These are phyloP conservation scores for Flexamia atlantica DNA, from an alignment of 2,888 invertebrate species.

Conservation along the genomic window DNA sequence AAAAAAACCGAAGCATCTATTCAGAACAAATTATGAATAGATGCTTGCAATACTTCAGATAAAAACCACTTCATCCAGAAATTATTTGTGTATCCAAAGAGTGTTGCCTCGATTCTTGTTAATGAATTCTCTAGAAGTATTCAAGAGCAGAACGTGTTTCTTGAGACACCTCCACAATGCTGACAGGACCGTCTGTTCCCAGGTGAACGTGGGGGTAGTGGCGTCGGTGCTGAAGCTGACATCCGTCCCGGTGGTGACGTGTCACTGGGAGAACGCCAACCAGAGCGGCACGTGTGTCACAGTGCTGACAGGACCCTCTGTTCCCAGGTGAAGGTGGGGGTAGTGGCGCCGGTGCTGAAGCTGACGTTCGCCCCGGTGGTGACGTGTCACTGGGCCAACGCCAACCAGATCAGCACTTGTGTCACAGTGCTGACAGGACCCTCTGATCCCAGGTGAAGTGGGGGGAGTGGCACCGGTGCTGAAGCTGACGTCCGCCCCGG, in stretches of 20 bases:
- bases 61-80: no score
- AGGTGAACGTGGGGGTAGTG: slow-evolving; percentile 63
- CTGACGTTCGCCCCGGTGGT: slow-evolving; percentile 69
- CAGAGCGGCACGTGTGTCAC: slow-evolving; percentile 80
- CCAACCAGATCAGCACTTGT: slow-evolving; percentile 79
- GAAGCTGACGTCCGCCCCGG: slow-evolving; percentile 29
- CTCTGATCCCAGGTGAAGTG: slow-evolving; percentile 73
- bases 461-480: slow-evolving; percentile 61
- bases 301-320: no score
- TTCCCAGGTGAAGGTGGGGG: slow-evolving; percentile 62
- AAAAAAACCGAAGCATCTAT: no score
- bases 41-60: no score
- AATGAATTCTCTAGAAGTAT: no score
- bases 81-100: no score
- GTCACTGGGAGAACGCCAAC: slow-evolving; percentile 80
- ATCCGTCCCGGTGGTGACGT: slow-evolving; percentile 73
- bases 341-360: slow-evolving; percentile 61
- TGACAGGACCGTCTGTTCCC: no score
- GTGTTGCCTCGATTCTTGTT: no score
- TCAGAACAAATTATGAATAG: no score
- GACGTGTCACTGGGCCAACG: slow-evolving; percentile 80
- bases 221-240: slow-evolving; percentile 61
- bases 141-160: no score
- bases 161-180: no score
- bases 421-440: slow-evolving; percentile 78